Evolutionary conservation across 1,140 invertebrate genomes (phyloP).

Genomic region (Protaetia brevitarsis): DNA sequence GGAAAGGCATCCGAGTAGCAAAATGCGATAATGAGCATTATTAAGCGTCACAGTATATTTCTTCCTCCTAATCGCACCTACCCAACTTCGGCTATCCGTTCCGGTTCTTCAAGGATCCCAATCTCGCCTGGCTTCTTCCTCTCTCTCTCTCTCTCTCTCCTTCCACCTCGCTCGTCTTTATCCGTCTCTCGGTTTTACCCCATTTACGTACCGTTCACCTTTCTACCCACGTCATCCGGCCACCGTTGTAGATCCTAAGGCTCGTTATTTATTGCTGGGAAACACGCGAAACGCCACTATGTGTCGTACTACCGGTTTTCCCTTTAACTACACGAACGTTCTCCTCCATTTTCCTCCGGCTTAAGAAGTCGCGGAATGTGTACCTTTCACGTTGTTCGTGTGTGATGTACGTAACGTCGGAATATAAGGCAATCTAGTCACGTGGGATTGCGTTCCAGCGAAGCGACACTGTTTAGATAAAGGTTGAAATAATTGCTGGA

Average conservation of each 20-base stretch:
- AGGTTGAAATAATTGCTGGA: constrained; percentile 1
- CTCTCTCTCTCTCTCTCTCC: too few species aligned
- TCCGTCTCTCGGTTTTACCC: not conserved
- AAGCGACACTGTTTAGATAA: constrained; percentile 6
- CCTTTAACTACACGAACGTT: too few species aligned
- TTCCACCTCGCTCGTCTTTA: too few species aligned
- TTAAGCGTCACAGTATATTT: not conserved
- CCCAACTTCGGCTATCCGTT: too few species aligned
- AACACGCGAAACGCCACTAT: constrained; percentile 2
- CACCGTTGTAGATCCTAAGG: not conserved
- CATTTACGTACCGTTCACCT: not conserved
- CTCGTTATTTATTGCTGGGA: not conserved
- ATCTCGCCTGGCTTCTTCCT: too few species aligned
- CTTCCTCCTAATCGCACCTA: not conserved
- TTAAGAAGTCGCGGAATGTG: constrained; percentile 8
- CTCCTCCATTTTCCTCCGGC: not conserved
- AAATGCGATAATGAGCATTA: not conserved
- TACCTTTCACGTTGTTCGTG: too few species aligned
- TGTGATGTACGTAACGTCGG: too few species aligned
- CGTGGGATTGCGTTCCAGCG: constrained; percentile 9
- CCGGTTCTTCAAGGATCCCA: too few species aligned
- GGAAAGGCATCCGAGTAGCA: not conserved
- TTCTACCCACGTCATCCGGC: constrained; percentile 10
- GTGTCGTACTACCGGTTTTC: too few species aligned
- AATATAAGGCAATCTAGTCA: constrained; percentile 1